These are phyloP conservation scores for Agelaius phoeniceus DNA, from an alignment of 2,113 vertebrate species.

Conservation along the genomic window DNA sequence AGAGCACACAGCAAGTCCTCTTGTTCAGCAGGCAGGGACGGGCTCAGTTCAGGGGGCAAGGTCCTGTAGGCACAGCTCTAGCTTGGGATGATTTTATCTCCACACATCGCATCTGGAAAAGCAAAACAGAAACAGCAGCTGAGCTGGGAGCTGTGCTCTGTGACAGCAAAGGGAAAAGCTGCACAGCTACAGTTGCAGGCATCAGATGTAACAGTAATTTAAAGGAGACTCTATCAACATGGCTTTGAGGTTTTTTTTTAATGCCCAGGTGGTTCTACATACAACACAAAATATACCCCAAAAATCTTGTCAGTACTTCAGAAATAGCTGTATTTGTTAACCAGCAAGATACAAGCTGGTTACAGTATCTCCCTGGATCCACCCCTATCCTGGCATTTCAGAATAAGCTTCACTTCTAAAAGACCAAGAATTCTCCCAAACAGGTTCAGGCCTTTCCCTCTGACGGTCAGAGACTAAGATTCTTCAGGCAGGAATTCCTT, in stretches of 20 bases:
- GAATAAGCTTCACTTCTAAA: neutral
- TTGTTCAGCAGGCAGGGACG: neutral
- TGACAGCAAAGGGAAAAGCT: neutral
- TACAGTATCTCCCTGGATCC: neutral
- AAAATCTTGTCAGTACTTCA: neutral
- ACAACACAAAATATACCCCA: neutral
- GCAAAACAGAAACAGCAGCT: neutral
- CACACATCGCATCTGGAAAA: neutral
- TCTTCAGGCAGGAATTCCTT: neutral
- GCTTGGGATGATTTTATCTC: neutral
- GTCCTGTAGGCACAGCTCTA: neutral
- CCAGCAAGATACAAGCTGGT: neutral
- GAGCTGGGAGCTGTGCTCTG: neutral
- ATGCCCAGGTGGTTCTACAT: neutral
- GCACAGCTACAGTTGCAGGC: neutral
- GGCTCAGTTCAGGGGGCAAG: neutral
- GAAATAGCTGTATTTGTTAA: neutral
- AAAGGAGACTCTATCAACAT: neutral
- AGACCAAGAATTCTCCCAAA: neutral
- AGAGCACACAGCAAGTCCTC: conserved; percentile 57
- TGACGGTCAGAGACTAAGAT: too few relatives aligned
- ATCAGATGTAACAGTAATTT: neutral
- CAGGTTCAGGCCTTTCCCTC: neutral
- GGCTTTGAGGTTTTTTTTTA: neutral
- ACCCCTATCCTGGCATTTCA: too few relatives aligned